Evolutionary conservation across 2,888 invertebrate species (phyloP), one percentile per base, ranked within the genome.

Genomic region (Danaus chrysippus): DNA sequence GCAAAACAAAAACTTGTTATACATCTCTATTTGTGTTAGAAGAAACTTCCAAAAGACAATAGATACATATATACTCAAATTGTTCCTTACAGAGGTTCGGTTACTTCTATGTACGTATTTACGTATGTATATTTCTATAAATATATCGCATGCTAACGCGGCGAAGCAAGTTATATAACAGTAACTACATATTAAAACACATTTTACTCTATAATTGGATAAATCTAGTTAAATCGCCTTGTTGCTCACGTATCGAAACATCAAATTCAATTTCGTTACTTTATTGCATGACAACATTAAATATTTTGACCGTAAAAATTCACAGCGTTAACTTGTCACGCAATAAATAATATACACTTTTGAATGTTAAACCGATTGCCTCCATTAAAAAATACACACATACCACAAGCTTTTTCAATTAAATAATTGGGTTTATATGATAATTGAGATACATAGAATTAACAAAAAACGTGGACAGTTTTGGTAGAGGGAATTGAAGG

Each of bases 311-410:
- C 59, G 59, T 59, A 61, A 59, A 62, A 55, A 59, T 62, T 62
- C 42, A 55, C 15, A 62, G 54, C 58, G 54, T 57, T 58, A 66
- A 63, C 63, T 57, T 65, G 61, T 64, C 62, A 65, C 61, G 59
- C 68, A 63, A 63, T 70, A 67, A 70, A 67, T 68, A 68, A 68
- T 62, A 17, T 6, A 34, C 15, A 49, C 49, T 70, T 62, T 56
- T 56, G 56, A 58, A 62, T 58, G 55, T 57, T 54, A 57, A 59
- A 62, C 62, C 34, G 65, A 65, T 65, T 65, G 59, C 46, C 56
- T 54, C 55, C 59, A 17, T 49, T 17, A 49, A 49, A 49, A 43
- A 43, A 43, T n/a, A 43, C 1, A 43, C 11, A 43, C 15, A 49
- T 34, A 34, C 23, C 23, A 34, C 23, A 34, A 34, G 23, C 23